phyloP scores from a whole-genome alignment of 2,113 vertebrate genomes.

The Monopterus albus region DNA sequence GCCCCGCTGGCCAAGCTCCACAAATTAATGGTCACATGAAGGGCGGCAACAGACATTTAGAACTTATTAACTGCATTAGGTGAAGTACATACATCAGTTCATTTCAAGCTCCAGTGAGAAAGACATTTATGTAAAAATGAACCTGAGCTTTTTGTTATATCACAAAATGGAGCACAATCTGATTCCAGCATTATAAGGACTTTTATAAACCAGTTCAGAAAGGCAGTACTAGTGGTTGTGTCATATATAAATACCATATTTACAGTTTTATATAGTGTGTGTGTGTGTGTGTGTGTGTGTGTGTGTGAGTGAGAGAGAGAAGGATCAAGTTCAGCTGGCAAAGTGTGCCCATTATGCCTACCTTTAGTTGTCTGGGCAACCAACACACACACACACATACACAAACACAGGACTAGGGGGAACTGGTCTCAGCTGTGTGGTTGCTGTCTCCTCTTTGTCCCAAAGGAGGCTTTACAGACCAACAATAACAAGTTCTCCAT shows the following conservation, averaged over 20 bases:
- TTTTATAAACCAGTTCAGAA: too few species aligned
- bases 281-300: not conserved
- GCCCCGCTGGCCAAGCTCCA: not conserved
- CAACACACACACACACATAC: conserved; percentile 32
- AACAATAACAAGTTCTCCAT: conserved; percentile 71
- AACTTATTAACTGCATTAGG: not conserved
- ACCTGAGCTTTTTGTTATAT: too few species aligned
- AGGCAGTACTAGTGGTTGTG: too few species aligned
- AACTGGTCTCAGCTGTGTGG: conserved; percentile 73
- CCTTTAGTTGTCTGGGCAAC: conserved; percentile 53
- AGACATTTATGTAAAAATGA: not conserved
- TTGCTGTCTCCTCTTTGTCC: conserved; percentile 58
- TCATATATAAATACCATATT: too few species aligned
- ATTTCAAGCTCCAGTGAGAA: not conserved
- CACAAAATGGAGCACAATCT: too few species aligned
- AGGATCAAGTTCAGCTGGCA: conserved; percentile 35
- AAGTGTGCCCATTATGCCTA: conserved; percentile 37
- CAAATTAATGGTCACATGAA: not conserved
- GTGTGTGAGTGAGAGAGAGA: not conserved
- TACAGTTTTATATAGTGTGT: too few species aligned
- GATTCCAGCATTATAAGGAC: too few species aligned
- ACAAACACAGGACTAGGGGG: conserved; percentile 33
- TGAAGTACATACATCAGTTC: too few species aligned
- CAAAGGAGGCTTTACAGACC: conserved; percentile 60
- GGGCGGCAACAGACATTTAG: not conserved